Evolutionary conservation across 2,113 vertebrate genomes (phyloP).

Genomic region (Oenanthe oenanthe): DNA sequence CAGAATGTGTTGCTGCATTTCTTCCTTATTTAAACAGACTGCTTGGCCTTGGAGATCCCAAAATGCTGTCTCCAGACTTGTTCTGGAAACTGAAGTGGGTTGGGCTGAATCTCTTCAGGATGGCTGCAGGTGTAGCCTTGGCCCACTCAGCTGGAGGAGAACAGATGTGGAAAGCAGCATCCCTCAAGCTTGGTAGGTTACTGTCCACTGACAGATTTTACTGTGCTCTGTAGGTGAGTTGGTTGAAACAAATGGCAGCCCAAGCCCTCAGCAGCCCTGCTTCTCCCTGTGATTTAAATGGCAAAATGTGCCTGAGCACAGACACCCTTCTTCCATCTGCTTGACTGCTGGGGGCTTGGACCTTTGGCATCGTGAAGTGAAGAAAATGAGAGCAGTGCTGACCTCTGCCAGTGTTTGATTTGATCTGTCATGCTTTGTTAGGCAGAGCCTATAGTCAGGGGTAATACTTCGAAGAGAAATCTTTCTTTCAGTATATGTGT

Average conservation of each 20-base stretch:
- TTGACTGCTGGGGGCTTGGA: neutral
- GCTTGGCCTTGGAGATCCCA: neutral
- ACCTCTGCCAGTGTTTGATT: neutral
- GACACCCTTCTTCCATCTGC: neutral
- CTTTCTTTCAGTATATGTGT: neutral
- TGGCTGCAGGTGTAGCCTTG: neutral
- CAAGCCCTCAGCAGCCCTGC: neutral
- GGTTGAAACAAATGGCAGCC: neutral
- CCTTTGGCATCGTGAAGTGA: neutral
- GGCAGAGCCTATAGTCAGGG: neutral
- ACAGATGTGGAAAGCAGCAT: neutral
- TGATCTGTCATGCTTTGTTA: neutral
- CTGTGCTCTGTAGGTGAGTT: neutral
- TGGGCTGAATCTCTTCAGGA: neutral
- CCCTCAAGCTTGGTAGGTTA: neutral
- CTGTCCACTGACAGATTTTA: fast-evolving
- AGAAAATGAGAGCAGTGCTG: neutral
- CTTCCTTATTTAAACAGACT: neutral
- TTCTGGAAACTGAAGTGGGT: neutral
- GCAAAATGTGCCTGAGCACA: fast-evolving
- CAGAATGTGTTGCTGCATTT: neutral
- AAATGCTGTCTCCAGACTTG: neutral
- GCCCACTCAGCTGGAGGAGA: neutral
- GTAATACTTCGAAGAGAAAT: neutral
- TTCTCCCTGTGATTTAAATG: neutral